A percentile compares a stretch with the other conserved stretches of the same genome.
These are phyloP conservation scores for Percopsis transmontana DNA, from an alignment of 2,113 vertebrate species.

Conservation along the genomic window DNA sequence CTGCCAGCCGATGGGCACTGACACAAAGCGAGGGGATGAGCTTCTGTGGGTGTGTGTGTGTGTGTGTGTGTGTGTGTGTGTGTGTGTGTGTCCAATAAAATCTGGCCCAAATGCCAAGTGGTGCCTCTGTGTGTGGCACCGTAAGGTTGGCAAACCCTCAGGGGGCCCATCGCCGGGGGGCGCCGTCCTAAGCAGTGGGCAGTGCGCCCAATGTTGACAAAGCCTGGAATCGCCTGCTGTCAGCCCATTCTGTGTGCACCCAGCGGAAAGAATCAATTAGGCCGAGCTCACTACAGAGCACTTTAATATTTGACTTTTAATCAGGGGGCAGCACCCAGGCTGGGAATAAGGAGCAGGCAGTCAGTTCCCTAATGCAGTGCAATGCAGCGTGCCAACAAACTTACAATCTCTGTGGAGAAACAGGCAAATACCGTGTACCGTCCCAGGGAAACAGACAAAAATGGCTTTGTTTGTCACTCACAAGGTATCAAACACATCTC, in stretches of 20 bases:
- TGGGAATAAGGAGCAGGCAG: slow-evolving; percentile 25
- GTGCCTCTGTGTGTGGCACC: slow-evolving; percentile 65
- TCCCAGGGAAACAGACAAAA: slow-evolving; percentile 23
- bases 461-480: slow-evolving; percentile 36
- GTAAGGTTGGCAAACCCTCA: slow-evolving; percentile 63
- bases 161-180: slow-evolving; percentile 56
- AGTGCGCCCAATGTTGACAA: slow-evolving; percentile 77
- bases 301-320: slow-evolving; percentile 80
- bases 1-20: slow-evolving; percentile 38
- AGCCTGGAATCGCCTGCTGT: slow-evolving; percentile 78
- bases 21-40: slow-evolving; percentile 43
- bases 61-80: too few relatives aligned
- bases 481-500: slow-evolving; percentile 55
- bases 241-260: slow-evolving; percentile 73
- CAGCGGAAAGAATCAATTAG: slow-evolving; percentile 79
- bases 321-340: slow-evolving; percentile 60
- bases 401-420: slow-evolving; percentile 15
- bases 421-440: slow-evolving; percentile 16
- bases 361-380: slow-evolving; percentile 34
- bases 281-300: slow-evolving; percentile 67
- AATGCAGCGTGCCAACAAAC: too few relatives aligned
- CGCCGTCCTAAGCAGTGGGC: slow-evolving; percentile 64
- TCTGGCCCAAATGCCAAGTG: slow-evolving; percentile 40
- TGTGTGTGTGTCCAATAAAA: slow-evolving; percentile 48
- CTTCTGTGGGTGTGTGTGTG: too few relatives aligned